These are phyloP conservation scores for Sebastes schlegelii DNA, from an alignment of 2,113 vertebrate genomes.

Conservation along the genomic window DNA sequence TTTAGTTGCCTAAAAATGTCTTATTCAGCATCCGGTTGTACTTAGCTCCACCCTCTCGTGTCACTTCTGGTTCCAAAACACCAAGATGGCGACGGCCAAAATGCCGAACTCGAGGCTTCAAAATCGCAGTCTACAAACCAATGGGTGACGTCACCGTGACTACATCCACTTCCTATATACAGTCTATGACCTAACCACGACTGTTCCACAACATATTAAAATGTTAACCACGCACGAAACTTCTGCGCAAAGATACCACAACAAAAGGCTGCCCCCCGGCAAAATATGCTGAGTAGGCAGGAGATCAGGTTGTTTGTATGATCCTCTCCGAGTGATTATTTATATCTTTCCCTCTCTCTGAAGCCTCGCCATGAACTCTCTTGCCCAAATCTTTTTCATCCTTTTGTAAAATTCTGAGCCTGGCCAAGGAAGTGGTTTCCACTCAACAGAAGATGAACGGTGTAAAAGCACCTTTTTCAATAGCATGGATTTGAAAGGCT, in stretches of 20 bases:
- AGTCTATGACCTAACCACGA: too few relatives aligned
- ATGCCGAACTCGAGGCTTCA: neutral
- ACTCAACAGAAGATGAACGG: neutral
- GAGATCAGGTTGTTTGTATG: slow-evolving; percentile 9
- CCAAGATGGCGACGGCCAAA: neutral
- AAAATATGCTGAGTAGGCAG: neutral
- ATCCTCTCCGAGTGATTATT: slow-evolving; percentile 20
- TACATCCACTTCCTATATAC: neutral
- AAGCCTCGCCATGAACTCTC: slow-evolving; percentile 40
- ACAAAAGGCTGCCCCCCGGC: too few relatives aligned
- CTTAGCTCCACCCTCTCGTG: too few relatives aligned
- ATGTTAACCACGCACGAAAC: too few relatives aligned
- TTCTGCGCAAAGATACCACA: too few relatives aligned
- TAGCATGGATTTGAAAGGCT: slow-evolving; percentile 30
- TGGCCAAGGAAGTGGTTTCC: slow-evolving; percentile 16
- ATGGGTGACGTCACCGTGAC: neutral
- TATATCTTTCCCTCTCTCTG: neutral
- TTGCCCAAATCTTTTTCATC: slow-evolving; percentile 32
- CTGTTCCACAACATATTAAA: too few relatives aligned
- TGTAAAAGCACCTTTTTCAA: slow-evolving; percentile 42
- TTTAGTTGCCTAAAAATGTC: too few relatives aligned
- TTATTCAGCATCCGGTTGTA: too few relatives aligned
- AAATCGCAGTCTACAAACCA: neutral
- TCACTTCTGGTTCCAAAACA: too few relatives aligned
- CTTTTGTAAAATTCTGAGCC: slow-evolving; percentile 15